Evolutionary conservation across 1,140 invertebrate species (phyloP).

Genomic region (Camponotus pennsylvanicus): DNA sequence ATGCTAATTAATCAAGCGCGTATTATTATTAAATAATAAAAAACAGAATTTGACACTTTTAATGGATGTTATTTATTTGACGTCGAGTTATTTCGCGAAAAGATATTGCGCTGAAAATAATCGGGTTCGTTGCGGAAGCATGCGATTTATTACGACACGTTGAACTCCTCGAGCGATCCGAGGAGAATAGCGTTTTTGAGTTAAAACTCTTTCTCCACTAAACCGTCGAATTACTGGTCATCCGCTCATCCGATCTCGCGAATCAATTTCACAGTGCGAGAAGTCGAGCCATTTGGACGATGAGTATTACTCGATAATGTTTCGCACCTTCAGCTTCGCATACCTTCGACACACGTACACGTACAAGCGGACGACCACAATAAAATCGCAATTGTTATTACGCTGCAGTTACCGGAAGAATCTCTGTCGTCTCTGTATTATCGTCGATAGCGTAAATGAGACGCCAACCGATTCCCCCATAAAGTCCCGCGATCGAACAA

Average conservation of each 20-base stretch:
- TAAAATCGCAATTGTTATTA: conserved; percentile 58
- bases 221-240: neutral
- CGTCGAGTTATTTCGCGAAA: too few species aligned
- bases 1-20: neutral
- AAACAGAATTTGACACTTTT: neutral
- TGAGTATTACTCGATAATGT: conserved; percentile 25
- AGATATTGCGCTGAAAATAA: neutral
- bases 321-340: neutral
- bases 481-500: conserved; percentile 41
- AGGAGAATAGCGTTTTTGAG: neutral
- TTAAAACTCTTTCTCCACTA: conserved; percentile 8
- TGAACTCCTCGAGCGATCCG: neutral
- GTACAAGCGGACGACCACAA: neutral
- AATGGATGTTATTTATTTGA: too few species aligned
- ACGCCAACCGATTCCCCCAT: conserved; percentile 48
- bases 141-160: neutral
- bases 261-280: conserved; percentile 51
- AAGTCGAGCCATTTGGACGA: conserved; percentile 4
- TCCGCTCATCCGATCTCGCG: neutral
- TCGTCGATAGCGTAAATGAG: conserved; percentile 61
- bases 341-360: neutral
- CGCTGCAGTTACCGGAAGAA: conserved; percentile 41
- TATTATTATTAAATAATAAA: neutral
- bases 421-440: conserved; percentile 41
- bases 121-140: neutral